A percentile compares a stretch with the other conserved stretches of the same genome.
phyloP scores from a whole-genome alignment of 2,797 vertebrate species.

The Avahi laniger region DNA sequence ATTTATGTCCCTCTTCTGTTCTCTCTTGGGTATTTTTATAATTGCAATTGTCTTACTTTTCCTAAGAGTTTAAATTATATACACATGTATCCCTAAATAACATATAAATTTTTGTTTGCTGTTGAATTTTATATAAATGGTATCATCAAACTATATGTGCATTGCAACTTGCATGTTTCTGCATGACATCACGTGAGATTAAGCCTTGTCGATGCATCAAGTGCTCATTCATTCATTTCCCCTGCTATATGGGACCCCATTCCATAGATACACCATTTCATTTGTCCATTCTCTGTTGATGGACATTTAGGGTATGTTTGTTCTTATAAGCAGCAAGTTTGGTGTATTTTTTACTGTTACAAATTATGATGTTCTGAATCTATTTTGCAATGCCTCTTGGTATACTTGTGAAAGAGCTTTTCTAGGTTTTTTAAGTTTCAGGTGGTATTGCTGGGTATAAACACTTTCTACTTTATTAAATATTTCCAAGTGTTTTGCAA shows the following conservation, averaged over 20 bases:
- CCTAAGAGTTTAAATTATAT: background rate
- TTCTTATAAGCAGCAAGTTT: background rate
- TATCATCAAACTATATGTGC: background rate
- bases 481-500: background rate
- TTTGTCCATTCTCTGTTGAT: background rate
- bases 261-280: background rate
- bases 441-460: background rate
- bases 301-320: background rate
- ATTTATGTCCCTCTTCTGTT: background rate
- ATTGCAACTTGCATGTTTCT: background rate
- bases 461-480: background rate
- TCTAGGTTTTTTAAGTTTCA: background rate
- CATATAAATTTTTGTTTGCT: background rate
- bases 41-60: background rate
- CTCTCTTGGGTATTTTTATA: background rate
- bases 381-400: background rate
- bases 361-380: background rate
- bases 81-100: background rate
- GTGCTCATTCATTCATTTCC: background rate
- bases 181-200: background rate
- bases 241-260: background rate
- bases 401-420: background rate
- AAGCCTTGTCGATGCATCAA: background rate
- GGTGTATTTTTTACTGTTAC: background rate
- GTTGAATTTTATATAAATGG: conserved; percentile 40